Evolutionary conservation across 2,888 invertebrate genomes (phyloP), one percentile per base, ranked within the genome.

Genomic region (Hydrotaea diabolus): DNA sequence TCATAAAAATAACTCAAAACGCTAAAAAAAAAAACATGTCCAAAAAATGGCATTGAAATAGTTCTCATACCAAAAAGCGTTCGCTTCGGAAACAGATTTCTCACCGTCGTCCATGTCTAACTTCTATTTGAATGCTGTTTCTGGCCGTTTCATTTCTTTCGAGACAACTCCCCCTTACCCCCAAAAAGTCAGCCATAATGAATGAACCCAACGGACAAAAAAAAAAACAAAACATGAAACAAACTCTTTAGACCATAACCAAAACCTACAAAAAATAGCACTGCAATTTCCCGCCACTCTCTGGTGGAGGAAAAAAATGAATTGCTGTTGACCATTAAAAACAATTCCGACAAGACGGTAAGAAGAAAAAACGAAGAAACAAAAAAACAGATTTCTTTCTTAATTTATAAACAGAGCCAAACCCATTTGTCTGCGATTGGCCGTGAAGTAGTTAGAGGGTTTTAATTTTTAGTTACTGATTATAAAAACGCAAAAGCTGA

Each of bases 381-480:
- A 31, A 59, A 39, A 26, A 59, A 55, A 55, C 49, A 77, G 59
- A 75, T 75, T 77, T 75, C 21, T 62, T 86, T 86, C 85, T 84
- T 86, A 83, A 87, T 87, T 87, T 84, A 87, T 86, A 21, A 21
- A 86, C 83, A 85, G 11, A 39, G 83, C 69, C n/a, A 43, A 75
- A 49, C 26, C 39, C 21, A 55, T 55, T 55, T 55, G 55, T 76
- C 76, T 77, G 77, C 77, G 81, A 83, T 80, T 85, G 80, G 15
- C n/a, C 8, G 8, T 49, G 39, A 39, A 39, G 8, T 36, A 36
- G 36, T 36, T 36, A 8, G 36, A 36, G 36, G 36, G n/a, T n/a
- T n/a, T n/a, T n/a, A n/a, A n/a, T n/a, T n/a, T n/a, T n/a, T n/a
- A n/a, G n/a, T n/a, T n/a, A n/a, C n/a, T n/a, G n/a, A n/a, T n/a